Evolutionary conservation across 2,113 vertebrate genomes (phyloP).

Genomic region (Corythaixoides concolor): DNA sequence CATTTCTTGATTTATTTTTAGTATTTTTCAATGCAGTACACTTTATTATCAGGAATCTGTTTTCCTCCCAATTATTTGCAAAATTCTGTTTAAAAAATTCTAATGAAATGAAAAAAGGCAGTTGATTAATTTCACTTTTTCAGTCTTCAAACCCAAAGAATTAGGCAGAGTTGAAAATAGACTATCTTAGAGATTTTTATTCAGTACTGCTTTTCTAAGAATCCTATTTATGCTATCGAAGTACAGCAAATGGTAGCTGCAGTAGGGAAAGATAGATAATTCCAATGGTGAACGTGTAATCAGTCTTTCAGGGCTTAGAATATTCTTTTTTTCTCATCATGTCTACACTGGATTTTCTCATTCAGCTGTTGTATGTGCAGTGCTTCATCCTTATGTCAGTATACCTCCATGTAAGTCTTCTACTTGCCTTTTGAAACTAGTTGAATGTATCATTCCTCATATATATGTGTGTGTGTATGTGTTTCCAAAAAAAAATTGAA

Average conservation of each 20-base stretch:
- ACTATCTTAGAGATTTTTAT: not conserved
- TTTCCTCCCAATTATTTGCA: slow-evolving; percentile 8
- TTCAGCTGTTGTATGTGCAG: slow-evolving; percentile 33
- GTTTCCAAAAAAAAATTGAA: not conserved
- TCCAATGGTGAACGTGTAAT: not conserved
- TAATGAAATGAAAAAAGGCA: not conserved
- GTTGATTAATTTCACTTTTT: slow-evolving; percentile 6
- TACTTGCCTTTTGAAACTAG: slow-evolving; percentile 33
- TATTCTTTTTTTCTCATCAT: not conserved
- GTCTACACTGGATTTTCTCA: not conserved
- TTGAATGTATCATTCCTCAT: not conserved
- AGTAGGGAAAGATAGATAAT: not conserved
- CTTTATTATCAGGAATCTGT: not conserved
- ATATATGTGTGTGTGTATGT: not conserved
- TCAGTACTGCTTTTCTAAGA: not conserved
- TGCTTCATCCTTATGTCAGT: slow-evolving; percentile 6
- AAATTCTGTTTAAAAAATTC: not conserved
- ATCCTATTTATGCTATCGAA: not conserved
- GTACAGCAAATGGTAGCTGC: not conserved
- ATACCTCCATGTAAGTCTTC: slow-evolving; percentile 31
- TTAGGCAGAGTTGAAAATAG: not conserved
- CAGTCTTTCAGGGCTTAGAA: slow-evolving; percentile 13
- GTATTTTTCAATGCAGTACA: not conserved
- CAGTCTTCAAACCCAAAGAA: not conserved
- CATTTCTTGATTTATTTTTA: slow-evolving; percentile 40